A percentile compares a stretch with the other conserved stretches of the same genome.
These are phyloP conservation scores for Papilio polytes DNA, from an alignment of 1,140 invertebrate species.

Conservation along the genomic window DNA sequence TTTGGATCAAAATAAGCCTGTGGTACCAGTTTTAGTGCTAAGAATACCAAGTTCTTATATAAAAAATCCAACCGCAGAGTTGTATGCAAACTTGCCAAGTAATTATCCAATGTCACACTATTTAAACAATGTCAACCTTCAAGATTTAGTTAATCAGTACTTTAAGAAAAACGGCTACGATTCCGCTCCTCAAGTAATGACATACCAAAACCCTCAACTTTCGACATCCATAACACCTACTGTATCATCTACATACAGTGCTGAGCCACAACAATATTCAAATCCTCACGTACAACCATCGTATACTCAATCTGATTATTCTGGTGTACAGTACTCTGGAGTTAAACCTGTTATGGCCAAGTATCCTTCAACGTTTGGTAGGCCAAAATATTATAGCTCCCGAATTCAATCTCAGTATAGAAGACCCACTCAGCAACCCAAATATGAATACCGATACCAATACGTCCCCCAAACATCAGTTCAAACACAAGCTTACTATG, in stretches of 20 bases:
- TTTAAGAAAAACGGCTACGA: conserved; percentile 75
- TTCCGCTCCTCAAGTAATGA: conserved; percentile 71
- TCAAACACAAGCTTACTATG: conserved; percentile 59
- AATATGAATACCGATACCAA: conserved; percentile 69
- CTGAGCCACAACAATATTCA: conserved; percentile 69
- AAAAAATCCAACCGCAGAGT: conserved; percentile 77
- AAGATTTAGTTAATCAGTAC: conserved; percentile 76
- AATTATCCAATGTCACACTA: conserved; percentile 82
- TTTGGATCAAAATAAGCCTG: conserved; percentile 66
- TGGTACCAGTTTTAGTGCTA: conserved; percentile 84
- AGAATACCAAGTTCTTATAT: conserved; percentile 84
- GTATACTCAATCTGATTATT: conserved; percentile 73
- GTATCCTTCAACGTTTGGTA: conserved; percentile 66
- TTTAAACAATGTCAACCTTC: conserved; percentile 84
- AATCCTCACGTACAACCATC: conserved; percentile 67
- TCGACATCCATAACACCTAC: conserved; percentile 42
- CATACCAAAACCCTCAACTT: conserved; percentile 58
- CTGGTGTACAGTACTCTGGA: conserved; percentile 76
- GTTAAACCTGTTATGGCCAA: conserved; percentile 77
- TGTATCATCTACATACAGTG: conserved; percentile 44
- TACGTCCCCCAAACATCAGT: conserved; percentile 58
- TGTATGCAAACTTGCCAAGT: conserved; percentile 84
- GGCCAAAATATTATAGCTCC: conserved; percentile 61
- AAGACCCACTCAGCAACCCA: conserved; percentile 57
- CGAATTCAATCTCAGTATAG: conserved; percentile 62